These are phyloP conservation scores for Dasyurus viverrinus DNA, from an alignment of 2,113 vertebrate species.

Conservation along the genomic window DNA sequence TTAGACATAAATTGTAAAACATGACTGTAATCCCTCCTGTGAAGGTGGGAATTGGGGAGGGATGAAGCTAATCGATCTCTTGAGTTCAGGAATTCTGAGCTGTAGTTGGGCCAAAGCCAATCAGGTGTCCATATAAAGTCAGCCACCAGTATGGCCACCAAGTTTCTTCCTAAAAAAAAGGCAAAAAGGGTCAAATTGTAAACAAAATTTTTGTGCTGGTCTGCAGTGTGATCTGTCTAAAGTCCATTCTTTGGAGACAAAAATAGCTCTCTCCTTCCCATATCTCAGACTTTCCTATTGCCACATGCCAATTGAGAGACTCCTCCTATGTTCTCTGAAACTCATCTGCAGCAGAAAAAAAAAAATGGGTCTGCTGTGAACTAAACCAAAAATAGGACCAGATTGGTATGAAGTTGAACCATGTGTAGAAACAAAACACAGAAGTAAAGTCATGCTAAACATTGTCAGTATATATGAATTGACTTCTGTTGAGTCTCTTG, in stretches of 20 bases:
- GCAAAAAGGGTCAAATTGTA: too few species aligned
- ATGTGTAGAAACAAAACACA: neutral
- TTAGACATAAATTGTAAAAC: too few species aligned
- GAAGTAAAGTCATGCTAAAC: neutral
- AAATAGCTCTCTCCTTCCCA: neutral
- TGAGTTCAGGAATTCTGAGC: too few species aligned
- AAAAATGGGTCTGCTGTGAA: neutral
- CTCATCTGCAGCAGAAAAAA: neutral
- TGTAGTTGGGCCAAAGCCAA: too few species aligned
- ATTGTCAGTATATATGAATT: neutral
- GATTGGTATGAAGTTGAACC: neutral
- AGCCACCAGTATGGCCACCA: too few species aligned
- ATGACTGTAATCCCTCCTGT: too few species aligned
- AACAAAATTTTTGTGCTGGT: too few species aligned
- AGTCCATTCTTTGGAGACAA: neutral
- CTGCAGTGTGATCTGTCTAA: neutral
- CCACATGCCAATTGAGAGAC: neutral
- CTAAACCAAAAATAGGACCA: neutral
- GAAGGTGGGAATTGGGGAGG: too few species aligned
- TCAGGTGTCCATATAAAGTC: too few species aligned
- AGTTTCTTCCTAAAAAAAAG: too few species aligned
- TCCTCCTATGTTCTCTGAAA: neutral
- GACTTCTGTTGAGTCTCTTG: slow-evolving; percentile 17
- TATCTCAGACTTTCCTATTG: slow-evolving; percentile 6
- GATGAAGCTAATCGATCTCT: too few species aligned